Conservation (phyloP, 2,797 vertebrate genomes). For the Epinephelus awoara region DNA sequence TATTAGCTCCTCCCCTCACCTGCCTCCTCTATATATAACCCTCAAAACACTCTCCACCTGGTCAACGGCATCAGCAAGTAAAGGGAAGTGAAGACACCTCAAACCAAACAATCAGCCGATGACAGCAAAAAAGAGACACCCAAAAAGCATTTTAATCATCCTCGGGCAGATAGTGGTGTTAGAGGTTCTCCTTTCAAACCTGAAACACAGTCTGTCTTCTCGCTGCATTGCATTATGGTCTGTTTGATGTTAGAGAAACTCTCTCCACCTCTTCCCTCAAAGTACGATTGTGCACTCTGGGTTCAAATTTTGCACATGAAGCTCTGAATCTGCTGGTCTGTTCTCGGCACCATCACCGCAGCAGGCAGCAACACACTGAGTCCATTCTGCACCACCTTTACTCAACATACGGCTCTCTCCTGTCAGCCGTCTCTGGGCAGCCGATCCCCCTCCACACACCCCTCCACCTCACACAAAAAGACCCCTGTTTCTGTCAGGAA, state of each 20-base stretch:
- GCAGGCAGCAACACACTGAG: constrained; percentile 64
- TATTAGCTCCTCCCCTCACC: constrained; percentile 26
- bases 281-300: background rate
- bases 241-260: background rate
- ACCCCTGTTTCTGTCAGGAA: constrained; percentile 81
- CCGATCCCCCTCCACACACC: constrained; percentile 1
- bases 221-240: background rate
- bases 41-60: background rate
- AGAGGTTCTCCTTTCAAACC: too few species aligned
- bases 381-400: constrained; percentile 56
- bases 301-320: background rate
- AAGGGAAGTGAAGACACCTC: too few species aligned
- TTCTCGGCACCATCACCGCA: constrained; percentile 29
- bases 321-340: constrained; percentile 17
- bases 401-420: constrained; percentile 45
- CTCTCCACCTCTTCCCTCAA: background rate
- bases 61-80: background rate
- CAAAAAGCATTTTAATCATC: background rate
- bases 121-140: background rate
- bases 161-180: too few species aligned
- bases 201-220: background rate
- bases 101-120: too few species aligned
- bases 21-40: background rate
- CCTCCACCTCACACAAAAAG: constrained; percentile 75
- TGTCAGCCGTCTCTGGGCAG: constrained; percentile 22